Evolutionary conservation across 2,888 invertebrate species (phyloP), one percentile per base, ranked within the genome.

Genomic region (Plemyria rubiginata): DNA sequence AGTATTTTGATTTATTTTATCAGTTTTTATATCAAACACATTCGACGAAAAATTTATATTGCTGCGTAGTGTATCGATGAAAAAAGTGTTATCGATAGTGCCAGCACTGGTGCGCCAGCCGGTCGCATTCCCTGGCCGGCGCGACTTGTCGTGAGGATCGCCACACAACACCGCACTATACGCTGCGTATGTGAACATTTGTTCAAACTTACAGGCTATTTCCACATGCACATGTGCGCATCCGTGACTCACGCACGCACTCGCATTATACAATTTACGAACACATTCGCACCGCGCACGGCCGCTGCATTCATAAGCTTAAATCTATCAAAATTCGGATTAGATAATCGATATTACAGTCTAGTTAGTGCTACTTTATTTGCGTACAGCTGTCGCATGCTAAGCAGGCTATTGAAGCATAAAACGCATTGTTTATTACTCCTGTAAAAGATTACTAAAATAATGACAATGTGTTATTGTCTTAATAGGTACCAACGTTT

Each of bases 201-300:
- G 88, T 86, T 87, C 83, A 82, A 83, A 84, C 82, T 84, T 80
- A 77, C 82, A 80, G 83, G 84, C 87, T 88, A 90, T 90, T 90
- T 89, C 88, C 85, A 90, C 86, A 83, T 85, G 85, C 90, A 87
- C 88, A 88, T 90, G 87, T 87, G 87, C 81, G 72, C 80, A 78
- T 77, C 84, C 84, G 87, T 91, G 91, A 92, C 84, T 92, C 91
- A 91, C 89, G 88, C 85, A 86, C 81, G 85, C 84, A 83, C 80
- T 81, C 79, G 71, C 84, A 82, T 84, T 85, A 81, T 78, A 80
- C 81, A 77, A 78, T 85, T 84, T 81, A 82, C 80, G 78, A 80
- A 79, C 79, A 76, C 79, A 76, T 84, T 84, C 80, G 82, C 82
- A 75, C 73, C 71, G 70, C 65, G 74, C 70, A 72, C 73, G 70